Base-by-base conservation (phyloP, 2,888 invertebrate genomes). In the Himalopsyche tibetana region DNA sequence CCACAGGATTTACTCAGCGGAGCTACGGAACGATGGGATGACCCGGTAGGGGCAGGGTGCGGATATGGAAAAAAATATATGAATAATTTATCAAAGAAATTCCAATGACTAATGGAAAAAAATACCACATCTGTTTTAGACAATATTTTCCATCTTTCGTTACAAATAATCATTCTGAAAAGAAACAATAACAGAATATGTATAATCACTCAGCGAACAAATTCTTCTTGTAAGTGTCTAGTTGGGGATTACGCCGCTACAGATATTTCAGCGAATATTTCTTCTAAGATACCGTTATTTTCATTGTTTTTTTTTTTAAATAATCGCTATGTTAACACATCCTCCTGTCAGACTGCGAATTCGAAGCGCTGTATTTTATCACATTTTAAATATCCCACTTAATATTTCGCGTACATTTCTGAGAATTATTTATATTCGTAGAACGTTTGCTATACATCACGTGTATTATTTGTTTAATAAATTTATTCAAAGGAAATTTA, bases 401-500 rank as follows among this genome's bases (percentile, higher is more conserved):
- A 63, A 63, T 63, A 63, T 63, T 63, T 63, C 11, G 19, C 63
- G 8, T 63, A 63, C 63, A 63, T 63, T 63, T 11, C 63, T 19
- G 28, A 63, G 11, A 63, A 63, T 63, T 63, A 63, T 63, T 63
- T 63, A 63, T 63, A 63, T 63, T 63, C 63, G 8, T 11, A 15
- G 19, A 63, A 63, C 63, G 63, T 19, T 28, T 28, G 19, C 19
- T 8, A 8, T 63, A 8, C 19, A n/a, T 28, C 19, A 63, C n/a
- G 28, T n/a, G 28, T n/a, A 19, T 63, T 63, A 63, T 63, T 63
- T 63, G 63, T 63, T 19, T 19, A 63, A 63, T 63, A 63, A 63
- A 63, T 63, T 63, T 63, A 63, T 63, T 63, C 63, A 63, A 15
- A 63, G 63, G 19, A 63, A 63, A 63, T 63, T 63, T 63, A 63